These are phyloP conservation scores for Desoria tigrina DNA, from an alignment of 2,888 invertebrate genomes.

Conservation along the genomic window DNA sequence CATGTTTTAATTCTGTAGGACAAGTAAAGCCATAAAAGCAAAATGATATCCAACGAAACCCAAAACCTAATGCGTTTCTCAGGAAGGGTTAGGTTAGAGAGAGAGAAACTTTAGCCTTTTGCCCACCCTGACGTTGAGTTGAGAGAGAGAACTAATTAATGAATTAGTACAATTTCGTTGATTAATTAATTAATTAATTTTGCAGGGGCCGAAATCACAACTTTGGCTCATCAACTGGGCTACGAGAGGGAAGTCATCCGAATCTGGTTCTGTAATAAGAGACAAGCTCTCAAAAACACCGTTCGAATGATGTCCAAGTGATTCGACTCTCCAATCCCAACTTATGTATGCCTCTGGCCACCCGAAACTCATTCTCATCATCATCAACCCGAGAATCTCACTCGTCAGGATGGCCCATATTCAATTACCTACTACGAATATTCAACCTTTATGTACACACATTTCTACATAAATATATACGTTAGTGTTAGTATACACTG, in stretches of 20 bases:
- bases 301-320: slow-evolving; percentile 86
- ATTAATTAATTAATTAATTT: slow-evolving; percentile 27
- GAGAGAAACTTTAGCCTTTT: not conserved
- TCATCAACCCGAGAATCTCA: no score
- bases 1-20: slow-evolving; percentile 3
- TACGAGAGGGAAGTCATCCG: slow-evolving; percentile 97
- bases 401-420: no score
- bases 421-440: no score
- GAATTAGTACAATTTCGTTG: slow-evolving; percentile 36
- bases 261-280: slow-evolving; percentile 99
- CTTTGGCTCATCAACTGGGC: slow-evolving; percentile 89
- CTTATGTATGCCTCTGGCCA: slow-evolving; percentile 14
- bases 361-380: slow-evolving; percentile 7
- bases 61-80: no score
- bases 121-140: not conserved
- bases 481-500: no score
- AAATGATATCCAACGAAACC: no score
- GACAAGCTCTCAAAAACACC: slow-evolving; percentile 97
- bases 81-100: no score
- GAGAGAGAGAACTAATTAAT: not conserved
- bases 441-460: no score
- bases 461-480: no score
- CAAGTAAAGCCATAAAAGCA: no score
- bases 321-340: slow-evolving; percentile 46
- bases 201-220: slow-evolving; percentile 94